phyloP scores from a whole-genome alignment of 2,888 invertebrate species.

The Drosophila picticornis region DNA sequence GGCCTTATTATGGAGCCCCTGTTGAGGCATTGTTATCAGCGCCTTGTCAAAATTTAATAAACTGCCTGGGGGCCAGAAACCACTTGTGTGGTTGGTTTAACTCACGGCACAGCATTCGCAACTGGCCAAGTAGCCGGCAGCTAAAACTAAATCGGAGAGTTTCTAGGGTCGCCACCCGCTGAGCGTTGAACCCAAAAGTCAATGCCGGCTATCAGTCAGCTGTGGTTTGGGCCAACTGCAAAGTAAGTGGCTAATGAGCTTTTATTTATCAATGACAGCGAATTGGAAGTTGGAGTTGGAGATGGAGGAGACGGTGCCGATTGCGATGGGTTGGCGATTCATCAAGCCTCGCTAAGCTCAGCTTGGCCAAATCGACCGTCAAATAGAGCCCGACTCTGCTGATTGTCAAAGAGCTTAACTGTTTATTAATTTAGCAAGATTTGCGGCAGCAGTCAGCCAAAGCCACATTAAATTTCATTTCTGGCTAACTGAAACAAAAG shows the following conservation, averaged over 20 bases:
- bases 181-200: constrained; percentile 64
- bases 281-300: constrained; percentile 17
- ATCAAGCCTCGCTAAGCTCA: constrained; percentile 44
- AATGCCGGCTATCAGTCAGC: constrained; percentile 68
- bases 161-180: constrained; percentile 41
- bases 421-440: constrained; percentile 74
- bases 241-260: constrained; percentile 68
- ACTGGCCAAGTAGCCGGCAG: constrained; percentile 28
- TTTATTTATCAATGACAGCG: constrained; percentile 77
- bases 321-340: constrained; percentile 22
- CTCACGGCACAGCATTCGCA: constrained; percentile 8
- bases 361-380: constrained; percentile 62
- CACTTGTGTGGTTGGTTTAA: constrained; percentile 62
- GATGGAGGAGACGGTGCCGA: background rate
- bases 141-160: constrained; percentile 13
- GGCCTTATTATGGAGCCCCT: constrained; percentile 45
- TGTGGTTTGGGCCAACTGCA: constrained; percentile 45
- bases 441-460: constrained; percentile 28
- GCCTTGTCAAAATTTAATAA: constrained; percentile 63
- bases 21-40: constrained; percentile 65
- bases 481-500: constrained; percentile 55
- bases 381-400: constrained; percentile 65
- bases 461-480: constrained; percentile 73
- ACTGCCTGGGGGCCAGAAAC: constrained; percentile 14
- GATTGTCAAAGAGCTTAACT: constrained; percentile 57